phyloP scores from a whole-genome alignment of 2,888 invertebrate species.

The Macaria notata region DNA sequence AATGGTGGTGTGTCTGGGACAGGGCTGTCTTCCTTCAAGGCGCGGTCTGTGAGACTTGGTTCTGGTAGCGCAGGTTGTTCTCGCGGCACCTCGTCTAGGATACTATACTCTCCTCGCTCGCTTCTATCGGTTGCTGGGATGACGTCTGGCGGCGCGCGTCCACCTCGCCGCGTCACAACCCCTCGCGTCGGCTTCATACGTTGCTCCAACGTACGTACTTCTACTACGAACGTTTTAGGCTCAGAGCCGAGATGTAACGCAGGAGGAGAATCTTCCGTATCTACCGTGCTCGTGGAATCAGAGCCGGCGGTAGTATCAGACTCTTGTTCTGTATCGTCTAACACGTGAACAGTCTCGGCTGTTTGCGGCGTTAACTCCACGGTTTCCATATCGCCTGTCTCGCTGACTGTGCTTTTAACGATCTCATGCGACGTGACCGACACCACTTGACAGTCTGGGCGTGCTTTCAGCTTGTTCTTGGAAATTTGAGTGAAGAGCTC shows the following conservation, averaged over 20 bases:
- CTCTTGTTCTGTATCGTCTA: constrained; percentile 78
- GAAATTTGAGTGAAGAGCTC: constrained; percentile 87
- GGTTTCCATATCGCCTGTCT: constrained; percentile 73
- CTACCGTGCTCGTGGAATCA: constrained; percentile 11
- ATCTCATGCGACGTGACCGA: constrained; percentile 87
- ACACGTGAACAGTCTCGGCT: constrained; percentile 80
- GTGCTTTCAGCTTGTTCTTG: constrained; percentile 59
- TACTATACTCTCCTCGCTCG: constrained; percentile 47
- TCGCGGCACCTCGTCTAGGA: constrained; percentile 59
- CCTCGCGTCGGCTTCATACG: constrained; percentile 67
- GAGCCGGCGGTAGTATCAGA: constrained; percentile 25
- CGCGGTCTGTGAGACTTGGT: constrained; percentile 42
- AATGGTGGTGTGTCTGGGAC: too few species aligned
- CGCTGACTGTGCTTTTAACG: constrained; percentile 82
- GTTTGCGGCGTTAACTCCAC: constrained; percentile 78
- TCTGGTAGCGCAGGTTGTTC: constrained; percentile 62
- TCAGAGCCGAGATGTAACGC: constrained; percentile 56
- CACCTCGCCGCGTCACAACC: constrained; percentile 43
- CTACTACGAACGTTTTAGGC: constrained; percentile 67
- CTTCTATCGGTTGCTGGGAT: too few species aligned
- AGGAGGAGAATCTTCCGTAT: constrained; percentile 28
- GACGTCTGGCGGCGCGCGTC: constrained; percentile 36
- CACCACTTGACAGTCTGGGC: constrained; percentile 79
- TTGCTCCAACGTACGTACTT: constrained; percentile 63
- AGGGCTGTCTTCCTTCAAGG: not conserved